Evolutionary conservation across 2,888 invertebrate species (phyloP), one percentile per base, ranked within the genome.

Genomic region (Bombylius major): DNA sequence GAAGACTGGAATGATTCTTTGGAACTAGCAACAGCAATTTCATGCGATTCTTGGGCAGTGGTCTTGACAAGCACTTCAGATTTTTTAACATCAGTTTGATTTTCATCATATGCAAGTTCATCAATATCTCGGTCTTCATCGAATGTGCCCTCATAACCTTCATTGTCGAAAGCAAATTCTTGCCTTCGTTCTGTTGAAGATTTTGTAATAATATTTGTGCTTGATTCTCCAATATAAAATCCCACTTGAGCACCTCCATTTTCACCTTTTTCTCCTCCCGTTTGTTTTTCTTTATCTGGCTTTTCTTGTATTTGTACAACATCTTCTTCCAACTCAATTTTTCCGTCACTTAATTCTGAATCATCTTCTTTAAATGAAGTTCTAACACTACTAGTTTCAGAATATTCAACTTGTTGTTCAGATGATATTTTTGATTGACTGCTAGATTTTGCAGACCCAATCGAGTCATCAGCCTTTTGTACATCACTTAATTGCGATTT

Each of bases 171-270:
- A 23, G 58, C 58, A 54, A 51, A 58, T 4, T 62, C 62, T 6
- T 58, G 54, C 32, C 54, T 50, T 55, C 60, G 61, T 9, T 61
- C 56, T 8, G 64, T 64, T 32, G 68, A 64, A 3, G 72, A 69
- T 61, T 71, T 73, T 4, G 60, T 70, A 36, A 75, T 75, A 2
- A 75, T 66, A 64, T 75, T 72, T 3, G 65, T 65, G 53, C 73
- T 73, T 3, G 72, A 73, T 60, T 75, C 75, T 1, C 75, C 75
- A 47, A 75, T 75, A 56, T 74, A 75, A 50, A 75, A 73, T 55
- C 71, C 70, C 1, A 70, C 70, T 52, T 58, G 58, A 45, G 36
- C 52, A 12, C 23, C 44, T 13, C 47, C 47, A 23, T 55, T 50
- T 6, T 55, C 44, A 34, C 57, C 56, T 14, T 54, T 46, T 14